Percentiles rank a stretch among this genome's conserved stretches.
These are phyloP conservation scores for Popillia japonica DNA, from an alignment of 1,140 invertebrate genomes.

Conservation along the genomic window DNA sequence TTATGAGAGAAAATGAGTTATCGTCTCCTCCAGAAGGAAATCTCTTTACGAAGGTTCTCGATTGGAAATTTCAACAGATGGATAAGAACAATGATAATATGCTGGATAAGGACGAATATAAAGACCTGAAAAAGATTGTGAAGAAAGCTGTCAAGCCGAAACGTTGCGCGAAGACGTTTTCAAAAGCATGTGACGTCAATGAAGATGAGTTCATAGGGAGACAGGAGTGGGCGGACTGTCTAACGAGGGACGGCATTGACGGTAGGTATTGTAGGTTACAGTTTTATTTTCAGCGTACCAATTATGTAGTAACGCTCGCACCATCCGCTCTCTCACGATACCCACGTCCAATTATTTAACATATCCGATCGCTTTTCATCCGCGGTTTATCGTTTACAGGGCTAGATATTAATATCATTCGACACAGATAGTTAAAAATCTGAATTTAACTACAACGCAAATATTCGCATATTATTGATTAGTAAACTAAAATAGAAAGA, in stretches of 20 bases:
- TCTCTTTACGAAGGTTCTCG: conserved; percentile 66
- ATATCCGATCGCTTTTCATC: conserved; percentile 31
- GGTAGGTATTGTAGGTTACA: conserved; percentile 58
- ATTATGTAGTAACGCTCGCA: conserved; percentile 28
- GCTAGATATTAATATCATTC: conserved; percentile 15
- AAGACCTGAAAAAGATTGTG: conserved; percentile 79
- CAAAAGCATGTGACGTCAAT: conserved; percentile 84
- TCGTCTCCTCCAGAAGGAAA: conserved; percentile 49
- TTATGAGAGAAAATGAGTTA: conserved; percentile 61
- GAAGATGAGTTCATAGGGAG: conserved; percentile 77
- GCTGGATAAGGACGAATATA: conserved; percentile 81
- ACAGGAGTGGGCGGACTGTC: conserved; percentile 85
- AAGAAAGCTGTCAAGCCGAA: conserved; percentile 87
- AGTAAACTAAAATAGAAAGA: no score
- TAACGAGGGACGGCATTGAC: conserved; percentile 71
- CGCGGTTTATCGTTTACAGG: conserved; percentile 11
- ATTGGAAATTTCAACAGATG: conserved; percentile 88
- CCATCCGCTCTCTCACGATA: conserved; percentile 32
- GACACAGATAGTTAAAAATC: neutral
- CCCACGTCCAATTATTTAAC: conserved; percentile 28
- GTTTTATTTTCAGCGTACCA: conserved; percentile 23
- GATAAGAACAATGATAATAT: conserved; percentile 79
- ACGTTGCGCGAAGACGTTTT: conserved; percentile 88
- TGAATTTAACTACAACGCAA: no score
- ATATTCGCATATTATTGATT: no score